phyloP scores from a whole-genome alignment of 2,113 vertebrate genomes.

The Coptodon bakossiorum region DNA sequence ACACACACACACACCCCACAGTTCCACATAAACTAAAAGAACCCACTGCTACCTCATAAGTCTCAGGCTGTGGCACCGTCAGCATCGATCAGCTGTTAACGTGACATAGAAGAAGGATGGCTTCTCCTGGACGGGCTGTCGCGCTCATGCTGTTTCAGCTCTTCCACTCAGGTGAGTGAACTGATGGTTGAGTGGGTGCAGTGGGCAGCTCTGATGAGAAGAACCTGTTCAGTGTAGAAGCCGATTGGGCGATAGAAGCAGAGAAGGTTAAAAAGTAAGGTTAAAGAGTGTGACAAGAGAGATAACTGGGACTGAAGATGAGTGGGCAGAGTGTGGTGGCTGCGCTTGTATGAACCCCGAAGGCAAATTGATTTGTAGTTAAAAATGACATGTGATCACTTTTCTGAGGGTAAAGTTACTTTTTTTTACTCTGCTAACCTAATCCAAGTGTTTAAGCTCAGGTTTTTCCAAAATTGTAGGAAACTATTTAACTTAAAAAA shows the following conservation, averaged over 20 bases:
- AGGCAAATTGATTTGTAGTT: neutral
- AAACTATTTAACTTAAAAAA: neutral
- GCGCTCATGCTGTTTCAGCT: slow-evolving; percentile 15
- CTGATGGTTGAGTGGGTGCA: neutral
- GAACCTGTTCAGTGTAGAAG: neutral
- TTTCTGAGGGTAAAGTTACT: neutral
- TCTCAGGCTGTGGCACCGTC: neutral
- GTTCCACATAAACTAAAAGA: slow-evolving; percentile 5
- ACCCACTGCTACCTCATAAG: slow-evolving; percentile 10
- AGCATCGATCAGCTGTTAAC: neutral
- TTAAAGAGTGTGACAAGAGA: neutral
- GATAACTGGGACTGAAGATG: neutral
- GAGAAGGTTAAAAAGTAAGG: neutral
- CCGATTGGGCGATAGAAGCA: neutral
- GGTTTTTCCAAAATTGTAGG: neutral
- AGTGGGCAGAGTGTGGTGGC: neutral
- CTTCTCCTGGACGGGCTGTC: neutral
- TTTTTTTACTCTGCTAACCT: neutral
- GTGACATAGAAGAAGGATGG: slow-evolving; percentile 27
- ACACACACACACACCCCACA: neutral
- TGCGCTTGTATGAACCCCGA: neutral
- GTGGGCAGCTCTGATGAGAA: neutral
- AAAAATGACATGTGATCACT: neutral
- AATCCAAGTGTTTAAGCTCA: neutral
- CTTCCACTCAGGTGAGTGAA: slow-evolving; percentile 50